A percentile compares a stretch with the other conserved stretches of the same genome.
These are phyloP conservation scores for Anguilla megastoma DNA, from an alignment of 2,797 vertebrate species.

Conservation along the genomic window DNA sequence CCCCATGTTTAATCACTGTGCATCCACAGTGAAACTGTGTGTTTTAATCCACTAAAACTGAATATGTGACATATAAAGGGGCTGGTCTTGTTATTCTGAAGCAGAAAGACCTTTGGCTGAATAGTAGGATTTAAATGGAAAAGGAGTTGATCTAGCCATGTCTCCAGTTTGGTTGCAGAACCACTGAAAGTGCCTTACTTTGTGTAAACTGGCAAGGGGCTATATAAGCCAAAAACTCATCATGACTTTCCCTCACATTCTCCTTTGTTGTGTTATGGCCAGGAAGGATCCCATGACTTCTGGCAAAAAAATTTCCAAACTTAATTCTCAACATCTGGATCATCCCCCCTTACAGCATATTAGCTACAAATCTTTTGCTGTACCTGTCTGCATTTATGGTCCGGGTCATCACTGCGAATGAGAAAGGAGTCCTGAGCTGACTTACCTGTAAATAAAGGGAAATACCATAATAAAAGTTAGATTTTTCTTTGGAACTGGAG, in stretches of 20 bases:
- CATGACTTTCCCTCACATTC: background rate
- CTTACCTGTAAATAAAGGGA: background rate
- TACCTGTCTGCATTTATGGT: background rate
- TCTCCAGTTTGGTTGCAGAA: background rate
- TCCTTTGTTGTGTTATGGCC: too few species aligned
- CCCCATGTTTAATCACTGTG: background rate
- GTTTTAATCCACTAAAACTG: background rate
- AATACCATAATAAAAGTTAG: background rate
- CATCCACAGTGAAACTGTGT: background rate
- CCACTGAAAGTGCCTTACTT: too few species aligned
- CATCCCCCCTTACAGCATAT: background rate
- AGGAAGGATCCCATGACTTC: too few species aligned
- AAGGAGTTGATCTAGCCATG: background rate
- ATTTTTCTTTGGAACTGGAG: background rate
- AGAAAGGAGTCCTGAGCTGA: background rate
- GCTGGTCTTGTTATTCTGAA: background rate
- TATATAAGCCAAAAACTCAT: background rate
- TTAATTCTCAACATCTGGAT: background rate
- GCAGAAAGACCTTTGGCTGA: background rate
- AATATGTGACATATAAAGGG: background rate
- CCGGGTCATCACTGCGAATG: background rate
- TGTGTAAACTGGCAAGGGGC: background rate
- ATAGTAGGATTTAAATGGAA: background rate
- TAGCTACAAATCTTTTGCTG: background rate
- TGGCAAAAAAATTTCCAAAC: too few species aligned